phyloP scores from a whole-genome alignment of 2,888 invertebrate genomes.

The Taphrorychus bicolor region DNA sequence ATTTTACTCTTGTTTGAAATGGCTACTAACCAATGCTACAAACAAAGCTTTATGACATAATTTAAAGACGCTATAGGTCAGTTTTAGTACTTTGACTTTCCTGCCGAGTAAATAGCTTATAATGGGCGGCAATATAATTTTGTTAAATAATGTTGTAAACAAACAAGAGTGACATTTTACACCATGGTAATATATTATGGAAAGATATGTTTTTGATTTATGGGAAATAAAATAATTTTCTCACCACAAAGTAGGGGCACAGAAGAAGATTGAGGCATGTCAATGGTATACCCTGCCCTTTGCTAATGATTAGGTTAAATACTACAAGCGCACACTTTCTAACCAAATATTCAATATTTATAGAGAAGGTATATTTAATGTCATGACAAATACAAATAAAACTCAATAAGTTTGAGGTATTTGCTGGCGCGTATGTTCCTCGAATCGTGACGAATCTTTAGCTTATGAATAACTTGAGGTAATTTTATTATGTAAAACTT shows the following conservation, averaged over 20 bases:
- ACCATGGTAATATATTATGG: too few species aligned
- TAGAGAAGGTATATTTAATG: background rate
- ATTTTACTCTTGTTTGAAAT: slow-evolving; percentile 57
- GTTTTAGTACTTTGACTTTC: slow-evolving; percentile 59
- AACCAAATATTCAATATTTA: slow-evolving; percentile 5
- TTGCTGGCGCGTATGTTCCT: background rate
- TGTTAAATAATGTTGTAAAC: slow-evolving; percentile 59
- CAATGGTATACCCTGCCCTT: too few species aligned
- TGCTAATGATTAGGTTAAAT: background rate
- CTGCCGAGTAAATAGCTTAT: slow-evolving; percentile 57
- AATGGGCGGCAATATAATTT: slow-evolving; percentile 57
- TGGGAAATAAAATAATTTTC: too few species aligned
- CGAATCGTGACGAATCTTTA: background rate
- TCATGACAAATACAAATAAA: background rate
- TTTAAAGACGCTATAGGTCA: slow-evolving; percentile 56
- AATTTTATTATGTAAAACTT: too few species aligned
- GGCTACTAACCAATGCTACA: slow-evolving; percentile 58
- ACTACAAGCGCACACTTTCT: background rate
- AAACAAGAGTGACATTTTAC: slow-evolving; percentile 52
- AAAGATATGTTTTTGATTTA: too few species aligned
- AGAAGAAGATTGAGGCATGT: too few species aligned
- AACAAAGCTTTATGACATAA: slow-evolving; percentile 58
- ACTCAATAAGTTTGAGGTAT: slow-evolving; percentile 7
- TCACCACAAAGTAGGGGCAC: too few species aligned
- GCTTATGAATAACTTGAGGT: too few species aligned